Conservation (phyloP, 2,888 invertebrate genomes). For the Lasius platythorax region DNA sequence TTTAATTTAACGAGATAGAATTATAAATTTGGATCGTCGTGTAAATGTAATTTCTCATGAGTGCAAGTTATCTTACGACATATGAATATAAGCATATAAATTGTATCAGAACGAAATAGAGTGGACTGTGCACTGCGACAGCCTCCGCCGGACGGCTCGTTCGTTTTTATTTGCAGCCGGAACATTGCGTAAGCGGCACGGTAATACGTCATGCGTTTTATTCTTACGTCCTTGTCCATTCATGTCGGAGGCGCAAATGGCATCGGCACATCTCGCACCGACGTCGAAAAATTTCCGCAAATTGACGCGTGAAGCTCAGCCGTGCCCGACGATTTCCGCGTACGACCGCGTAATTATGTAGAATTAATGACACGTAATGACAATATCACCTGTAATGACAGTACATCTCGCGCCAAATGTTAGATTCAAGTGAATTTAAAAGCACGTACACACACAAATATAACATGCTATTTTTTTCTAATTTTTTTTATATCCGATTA, state of each 20-base stretch:
- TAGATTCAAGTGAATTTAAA: constrained; percentile 10
- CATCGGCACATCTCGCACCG: constrained; percentile 39
- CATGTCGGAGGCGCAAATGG: constrained; percentile 40
- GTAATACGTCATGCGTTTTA: constrained; percentile 72
- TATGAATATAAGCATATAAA: constrained; percentile 56
- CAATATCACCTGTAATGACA: constrained; percentile 18
- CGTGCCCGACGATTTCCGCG: constrained; percentile 37
- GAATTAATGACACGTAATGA: constrained; percentile 38
- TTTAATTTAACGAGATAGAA: constrained; percentile 23
- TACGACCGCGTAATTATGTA: constrained; percentile 38
- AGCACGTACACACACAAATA: not conserved
- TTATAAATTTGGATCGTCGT: constrained; percentile 62
- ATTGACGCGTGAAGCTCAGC: constrained; percentile 53
- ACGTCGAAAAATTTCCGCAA: constrained; percentile 60
- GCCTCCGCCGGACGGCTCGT: constrained; percentile 2
- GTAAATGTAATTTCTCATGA: constrained; percentile 68
- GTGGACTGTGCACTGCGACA: constrained; percentile 44
- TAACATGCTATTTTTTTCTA: not conserved
- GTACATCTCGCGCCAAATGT: not conserved
- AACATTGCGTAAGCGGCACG: constrained; percentile 67
- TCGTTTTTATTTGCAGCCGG: constrained; percentile 73
- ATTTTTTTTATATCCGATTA: not conserved
- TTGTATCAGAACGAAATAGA: constrained; percentile 60
- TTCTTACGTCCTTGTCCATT: constrained; percentile 75
- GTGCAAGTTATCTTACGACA: constrained; percentile 53